Percentiles rank a stretch among this genome's conserved stretches.
Conservation (phyloP, 2,888 invertebrate species). For the Boloria selene region DNA sequence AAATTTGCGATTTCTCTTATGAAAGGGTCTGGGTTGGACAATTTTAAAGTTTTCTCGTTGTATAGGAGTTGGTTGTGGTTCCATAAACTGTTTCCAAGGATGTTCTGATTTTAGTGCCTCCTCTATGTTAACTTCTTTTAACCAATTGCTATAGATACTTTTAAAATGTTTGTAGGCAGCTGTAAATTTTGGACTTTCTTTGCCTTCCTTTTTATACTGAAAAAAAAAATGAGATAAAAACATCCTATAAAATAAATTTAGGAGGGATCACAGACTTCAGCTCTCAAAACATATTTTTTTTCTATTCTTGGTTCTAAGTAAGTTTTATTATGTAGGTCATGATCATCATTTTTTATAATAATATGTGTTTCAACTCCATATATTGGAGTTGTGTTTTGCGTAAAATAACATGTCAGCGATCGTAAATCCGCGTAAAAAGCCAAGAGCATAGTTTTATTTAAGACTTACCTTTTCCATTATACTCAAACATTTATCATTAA, state of each 20-base stretch:
- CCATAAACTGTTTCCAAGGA: constrained; percentile 85
- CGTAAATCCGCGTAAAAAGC: neutral
- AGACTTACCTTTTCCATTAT: constrained; percentile 69
- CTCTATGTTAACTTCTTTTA: constrained; percentile 67
- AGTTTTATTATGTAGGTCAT: neutral
- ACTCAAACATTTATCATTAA: constrained; percentile 80
- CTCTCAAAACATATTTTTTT: too few relatives aligned
- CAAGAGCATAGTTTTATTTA: neutral
- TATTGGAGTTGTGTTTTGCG: too few relatives aligned
- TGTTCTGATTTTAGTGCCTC: constrained; percentile 70
- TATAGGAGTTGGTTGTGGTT: constrained; percentile 63
- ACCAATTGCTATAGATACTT: constrained; percentile 60
- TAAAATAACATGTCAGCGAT: too few relatives aligned
- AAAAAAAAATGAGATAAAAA: constrained; percentile 32
- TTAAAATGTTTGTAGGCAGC: constrained; percentile 65
- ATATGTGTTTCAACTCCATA: neutral
- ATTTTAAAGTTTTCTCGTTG: constrained; percentile 61
- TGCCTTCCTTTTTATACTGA: constrained; percentile 62
- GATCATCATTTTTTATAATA: constrained; percentile 5
- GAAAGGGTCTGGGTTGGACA: constrained; percentile 65
- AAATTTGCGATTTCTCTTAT: constrained; percentile 62
- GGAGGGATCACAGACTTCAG: too few relatives aligned
- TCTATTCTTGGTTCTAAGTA: too few relatives aligned
- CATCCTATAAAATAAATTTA: too few relatives aligned
- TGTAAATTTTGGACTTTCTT: constrained; percentile 53